Evolutionary conservation across 64 coral and sea anemone genomes (phyloP), one percentile per base, ranked within the genome.

Genomic region (Porites australiensis): DNA sequence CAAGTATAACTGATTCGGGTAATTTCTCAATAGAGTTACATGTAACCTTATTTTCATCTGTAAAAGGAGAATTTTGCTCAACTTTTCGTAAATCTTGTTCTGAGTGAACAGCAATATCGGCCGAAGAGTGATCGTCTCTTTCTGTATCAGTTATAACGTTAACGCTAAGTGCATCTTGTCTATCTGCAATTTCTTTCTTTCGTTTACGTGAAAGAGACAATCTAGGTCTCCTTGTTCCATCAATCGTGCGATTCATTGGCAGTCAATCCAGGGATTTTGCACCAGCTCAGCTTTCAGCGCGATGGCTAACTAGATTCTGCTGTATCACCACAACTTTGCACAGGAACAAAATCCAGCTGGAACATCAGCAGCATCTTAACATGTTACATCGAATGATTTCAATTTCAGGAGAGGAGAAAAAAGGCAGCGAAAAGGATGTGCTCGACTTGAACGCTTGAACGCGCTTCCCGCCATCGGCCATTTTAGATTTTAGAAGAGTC

Each of bases 141-240:
- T 50, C 73, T 50, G 73, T 18, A 47, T 14, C 48, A 50, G 27
- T 37, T 37, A 37, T 37, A 37, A 76, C 18, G 5, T 76, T 47
- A 8, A 45, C 50, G 15, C 48, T 76, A 37, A 37, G 27, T 9
- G 13, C 19, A 47, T 76, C 45, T 76, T 76, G 14, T 11, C 4
- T 8, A 68, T 52, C 81, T 22, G 13, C 13, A 20, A 13, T 22
- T 67, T n/a, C 14, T 50, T 51, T 84, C 19, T 84, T 84, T 20
- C 63, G 61, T 47, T 68, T 84, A 49, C 62, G 81, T 6, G 81
- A 84, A 50, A 84, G 81, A 84, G 81, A 84, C 10, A 69, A 51
- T 43, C 62, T 84, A 19, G 43, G 4, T 57, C 7, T 68, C 46
- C 63, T 20, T 69, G 47, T 69, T 20, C 44, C 15, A 21, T 84